Percentiles rank a stretch among this genome's conserved stretches.
phyloP scores from a whole-genome alignment of 2,113 vertebrate genomes.

The Xenus cinereus region DNA sequence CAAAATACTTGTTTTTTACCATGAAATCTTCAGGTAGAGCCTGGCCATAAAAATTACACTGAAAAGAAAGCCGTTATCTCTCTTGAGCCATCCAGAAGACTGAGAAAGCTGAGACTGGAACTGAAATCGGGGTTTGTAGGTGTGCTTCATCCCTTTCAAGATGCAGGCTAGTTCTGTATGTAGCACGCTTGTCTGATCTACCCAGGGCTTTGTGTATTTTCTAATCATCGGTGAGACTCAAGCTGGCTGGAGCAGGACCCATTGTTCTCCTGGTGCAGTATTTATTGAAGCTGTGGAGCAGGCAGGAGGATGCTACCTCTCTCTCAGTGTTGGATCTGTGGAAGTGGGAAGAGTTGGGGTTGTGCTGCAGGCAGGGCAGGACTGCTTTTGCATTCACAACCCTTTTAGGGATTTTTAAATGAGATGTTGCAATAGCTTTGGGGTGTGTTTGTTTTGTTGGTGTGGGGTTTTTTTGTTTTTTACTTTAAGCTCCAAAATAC shows the following conservation, averaged over 20 bases:
- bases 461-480: neutral
- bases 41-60: neutral
- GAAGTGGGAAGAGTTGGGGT: neutral
- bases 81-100: neutral
- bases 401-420: neutral
- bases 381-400: neutral
- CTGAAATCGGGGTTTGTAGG: neutral
- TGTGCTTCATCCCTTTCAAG: neutral
- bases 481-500: neutral
- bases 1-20: neutral
- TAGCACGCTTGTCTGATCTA: neutral
- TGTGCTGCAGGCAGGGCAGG: neutral
- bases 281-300: neutral
- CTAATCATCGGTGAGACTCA: neutral
- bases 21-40: neutral
- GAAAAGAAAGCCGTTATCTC: neutral
- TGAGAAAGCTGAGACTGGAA: neutral
- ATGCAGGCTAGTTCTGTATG: neutral
- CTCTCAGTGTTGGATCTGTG: neutral
- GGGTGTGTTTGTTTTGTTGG: neutral
- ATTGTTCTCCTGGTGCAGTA: neutral
- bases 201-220: neutral
- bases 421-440: neutral
- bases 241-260: neutral
- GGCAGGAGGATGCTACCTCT: neutral